Percentiles rank a stretch among this genome's conserved stretches.
Conservation (phyloP, 2,888 invertebrate species). For the Amphiduros pacificus region DNA sequence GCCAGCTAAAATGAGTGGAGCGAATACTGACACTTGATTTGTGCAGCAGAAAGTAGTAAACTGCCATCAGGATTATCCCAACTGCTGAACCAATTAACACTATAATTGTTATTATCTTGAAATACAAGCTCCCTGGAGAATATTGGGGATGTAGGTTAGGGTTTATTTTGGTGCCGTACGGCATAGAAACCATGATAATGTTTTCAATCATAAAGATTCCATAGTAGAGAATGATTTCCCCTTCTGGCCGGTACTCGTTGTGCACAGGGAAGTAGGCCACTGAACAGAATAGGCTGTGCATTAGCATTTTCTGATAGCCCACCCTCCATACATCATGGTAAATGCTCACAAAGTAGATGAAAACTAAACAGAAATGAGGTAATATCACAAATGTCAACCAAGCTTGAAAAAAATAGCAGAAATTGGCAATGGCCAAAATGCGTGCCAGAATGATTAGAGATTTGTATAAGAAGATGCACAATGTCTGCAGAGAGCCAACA, state of each 20-base stretch:
- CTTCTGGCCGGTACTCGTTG: slow-evolving; percentile 28
- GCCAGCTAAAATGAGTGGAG: slow-evolving; percentile 19
- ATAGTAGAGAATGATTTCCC: slow-evolving; percentile 26
- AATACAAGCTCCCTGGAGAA: slow-evolving; percentile 16
- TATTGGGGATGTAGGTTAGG: neutral
- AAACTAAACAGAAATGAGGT: slow-evolving; percentile 20
- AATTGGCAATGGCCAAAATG: slow-evolving; percentile 16
- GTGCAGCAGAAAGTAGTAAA: slow-evolving; percentile 27
- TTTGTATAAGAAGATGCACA: slow-evolving; percentile 20
- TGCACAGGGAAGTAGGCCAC: slow-evolving; percentile 27
- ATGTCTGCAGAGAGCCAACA: slow-evolving; percentile 4
- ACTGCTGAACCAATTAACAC: slow-evolving; percentile 17
- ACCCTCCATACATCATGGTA: slow-evolving; percentile 27
- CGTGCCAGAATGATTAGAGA: slow-evolving; percentile 15
- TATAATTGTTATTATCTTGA: slow-evolving; percentile 4
- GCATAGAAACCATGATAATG: slow-evolving; percentile 25
- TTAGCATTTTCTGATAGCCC: slow-evolving; percentile 18
- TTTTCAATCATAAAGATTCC: slow-evolving; percentile 24
- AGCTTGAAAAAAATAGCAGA: slow-evolving; percentile 18
- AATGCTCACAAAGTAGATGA: slow-evolving; percentile 17
- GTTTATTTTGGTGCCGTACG: slow-evolving; percentile 4
- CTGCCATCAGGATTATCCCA: slow-evolving; percentile 19
- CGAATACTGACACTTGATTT: slow-evolving; percentile 16
- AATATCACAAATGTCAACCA: slow-evolving; percentile 17
- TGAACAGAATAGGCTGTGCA: slow-evolving; percentile 22